Evolutionary conservation across 1,140 invertebrate species (phyloP).

Genomic region (Hyles euphorbiae): DNA sequence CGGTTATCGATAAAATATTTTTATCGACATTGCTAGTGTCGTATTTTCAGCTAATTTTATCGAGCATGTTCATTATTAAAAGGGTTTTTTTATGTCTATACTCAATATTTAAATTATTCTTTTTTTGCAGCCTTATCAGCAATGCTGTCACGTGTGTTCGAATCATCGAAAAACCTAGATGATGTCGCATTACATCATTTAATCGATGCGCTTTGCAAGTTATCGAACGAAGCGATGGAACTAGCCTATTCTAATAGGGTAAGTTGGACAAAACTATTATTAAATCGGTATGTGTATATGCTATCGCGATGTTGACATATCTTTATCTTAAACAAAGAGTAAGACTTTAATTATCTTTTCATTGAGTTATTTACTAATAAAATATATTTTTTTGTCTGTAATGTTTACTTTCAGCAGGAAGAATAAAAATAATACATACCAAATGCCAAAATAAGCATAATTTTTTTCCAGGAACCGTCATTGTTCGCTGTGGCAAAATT

Average conservation of each 20-base stretch:
- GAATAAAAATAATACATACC: too few species aligned
- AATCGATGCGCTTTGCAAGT: constrained; percentile 96
- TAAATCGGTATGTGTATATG: too few species aligned
- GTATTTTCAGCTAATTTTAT: too few species aligned
- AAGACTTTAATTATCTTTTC: background rate
- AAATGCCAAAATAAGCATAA: background rate
- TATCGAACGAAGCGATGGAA: constrained; percentile 98
- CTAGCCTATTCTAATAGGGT: constrained; percentile 95
- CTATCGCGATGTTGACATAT: too few species aligned
- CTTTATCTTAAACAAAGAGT: too few species aligned
- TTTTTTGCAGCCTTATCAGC: constrained; percentile 83
- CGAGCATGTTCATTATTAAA: background rate
- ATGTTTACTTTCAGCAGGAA: too few species aligned
- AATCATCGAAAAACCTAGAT: constrained; percentile 95
- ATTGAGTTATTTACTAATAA: background rate
- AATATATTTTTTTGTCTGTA: background rate
- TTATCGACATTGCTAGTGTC: too few species aligned
- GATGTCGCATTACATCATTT: constrained; percentile 97
- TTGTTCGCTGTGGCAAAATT: constrained; percentile 98
- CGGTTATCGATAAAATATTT: too few species aligned
- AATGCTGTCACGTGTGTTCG: constrained; percentile 95
- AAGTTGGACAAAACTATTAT: constrained; percentile 29
- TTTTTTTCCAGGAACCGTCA: constrained; percentile 87
- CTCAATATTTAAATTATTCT: background rate
- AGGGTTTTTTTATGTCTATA: too few species aligned